phyloP scores from a whole-genome alignment of 92 coral and sea anemone species.

The Bergia sp. region DNA sequence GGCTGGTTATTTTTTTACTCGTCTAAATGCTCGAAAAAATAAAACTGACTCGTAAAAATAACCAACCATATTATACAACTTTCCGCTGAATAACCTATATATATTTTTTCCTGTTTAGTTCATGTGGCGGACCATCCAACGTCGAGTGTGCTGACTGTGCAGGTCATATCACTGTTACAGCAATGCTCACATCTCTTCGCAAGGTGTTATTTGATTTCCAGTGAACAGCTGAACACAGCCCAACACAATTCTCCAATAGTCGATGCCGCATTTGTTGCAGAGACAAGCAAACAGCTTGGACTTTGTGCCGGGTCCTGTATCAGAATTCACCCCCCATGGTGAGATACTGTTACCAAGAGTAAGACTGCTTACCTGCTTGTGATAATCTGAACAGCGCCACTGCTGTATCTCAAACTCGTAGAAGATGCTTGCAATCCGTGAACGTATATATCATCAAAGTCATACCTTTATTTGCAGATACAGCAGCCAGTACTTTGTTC shows the following conservation, averaged over 20 bases:
- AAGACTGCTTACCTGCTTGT: too few relatives aligned
- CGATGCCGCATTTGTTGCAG: constrained; percentile 66
- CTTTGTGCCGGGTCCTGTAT: constrained; percentile 61
- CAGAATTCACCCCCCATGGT: constrained; percentile 86
- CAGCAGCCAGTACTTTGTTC: too few relatives aligned
- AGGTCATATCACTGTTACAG: constrained; percentile 49
- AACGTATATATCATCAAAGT: too few relatives aligned
- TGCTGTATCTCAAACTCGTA: too few relatives aligned
- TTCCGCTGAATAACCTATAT: too few relatives aligned
- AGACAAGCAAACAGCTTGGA: constrained; percentile 64
- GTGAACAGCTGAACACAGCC: not conserved
- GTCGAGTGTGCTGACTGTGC: constrained; percentile 55
- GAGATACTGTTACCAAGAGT: not conserved
- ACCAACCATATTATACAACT: too few relatives aligned
- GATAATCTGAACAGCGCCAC: too few relatives aligned
- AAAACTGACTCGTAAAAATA: too few relatives aligned
- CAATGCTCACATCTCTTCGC: constrained; percentile 72
- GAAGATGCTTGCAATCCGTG: too few relatives aligned
- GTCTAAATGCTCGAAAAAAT: too few relatives aligned
- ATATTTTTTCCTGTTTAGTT: not conserved
- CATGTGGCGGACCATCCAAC: not conserved
- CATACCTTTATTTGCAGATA: too few relatives aligned
- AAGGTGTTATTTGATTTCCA: constrained; percentile 59
- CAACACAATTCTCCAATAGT: constrained; percentile 33
- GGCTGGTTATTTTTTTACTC: too few relatives aligned